Conservation (phyloP, 2,888 invertebrate genomes). For the Ashinkailepas kermadecensis region DNA sequence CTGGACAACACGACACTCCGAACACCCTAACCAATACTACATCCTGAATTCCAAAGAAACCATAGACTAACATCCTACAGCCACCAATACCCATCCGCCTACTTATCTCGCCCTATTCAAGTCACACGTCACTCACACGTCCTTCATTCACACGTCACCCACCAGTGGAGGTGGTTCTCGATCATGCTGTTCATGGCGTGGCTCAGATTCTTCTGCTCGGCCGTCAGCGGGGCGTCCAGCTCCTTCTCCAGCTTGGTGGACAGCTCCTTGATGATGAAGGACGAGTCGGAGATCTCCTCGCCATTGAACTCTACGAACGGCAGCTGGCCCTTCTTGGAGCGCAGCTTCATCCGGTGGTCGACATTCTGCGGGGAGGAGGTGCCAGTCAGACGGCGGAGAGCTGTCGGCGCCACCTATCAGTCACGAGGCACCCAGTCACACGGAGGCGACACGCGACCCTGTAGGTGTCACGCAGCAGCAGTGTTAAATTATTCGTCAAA, state of each 20-base stretch:
- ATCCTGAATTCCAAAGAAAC: too few relatives aligned
- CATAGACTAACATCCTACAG: too few relatives aligned
- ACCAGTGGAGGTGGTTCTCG: constrained; percentile 87
- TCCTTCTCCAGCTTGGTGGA: constrained; percentile 74
- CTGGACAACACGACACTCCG: too few relatives aligned
- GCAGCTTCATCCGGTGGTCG: constrained; percentile 86
- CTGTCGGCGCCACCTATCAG: too few relatives aligned
- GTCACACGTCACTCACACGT: constrained; percentile 47
- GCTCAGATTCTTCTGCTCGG: constrained; percentile 77
- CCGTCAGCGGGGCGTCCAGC: constrained; percentile 69
- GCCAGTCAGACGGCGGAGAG: too few relatives aligned
- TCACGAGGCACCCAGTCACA: too few relatives aligned
- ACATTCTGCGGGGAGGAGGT: constrained; percentile 64
- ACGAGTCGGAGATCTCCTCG: constrained; percentile 85
- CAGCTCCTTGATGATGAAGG: constrained; percentile 80
- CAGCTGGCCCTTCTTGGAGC: constrained; percentile 86
- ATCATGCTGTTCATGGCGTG: constrained; percentile 92
- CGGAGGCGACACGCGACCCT: too few relatives aligned
- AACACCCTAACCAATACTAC: too few relatives aligned
- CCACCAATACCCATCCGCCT: too few relatives aligned
- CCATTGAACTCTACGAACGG: constrained; percentile 94
- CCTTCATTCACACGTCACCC: constrained; percentile 35
- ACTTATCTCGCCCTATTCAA: too few relatives aligned
- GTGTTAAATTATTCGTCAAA: too few relatives aligned
- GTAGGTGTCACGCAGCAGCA: too few relatives aligned